Evolutionary conservation across 2,888 invertebrate species (phyloP), one percentile per base, ranked within the genome.

Genomic region (Rapana venosa): DNA sequence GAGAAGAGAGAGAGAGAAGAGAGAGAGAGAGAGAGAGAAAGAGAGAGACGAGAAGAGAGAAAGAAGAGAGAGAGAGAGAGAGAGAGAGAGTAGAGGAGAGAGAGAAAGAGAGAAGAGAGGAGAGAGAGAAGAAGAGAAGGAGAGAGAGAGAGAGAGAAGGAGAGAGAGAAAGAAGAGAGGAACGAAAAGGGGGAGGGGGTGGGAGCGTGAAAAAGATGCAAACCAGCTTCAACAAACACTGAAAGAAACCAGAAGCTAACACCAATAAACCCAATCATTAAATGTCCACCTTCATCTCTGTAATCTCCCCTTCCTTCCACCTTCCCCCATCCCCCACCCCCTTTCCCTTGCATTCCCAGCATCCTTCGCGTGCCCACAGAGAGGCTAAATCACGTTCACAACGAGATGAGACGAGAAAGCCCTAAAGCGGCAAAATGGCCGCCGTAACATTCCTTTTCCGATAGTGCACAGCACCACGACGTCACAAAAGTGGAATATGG

Each of bases 381-480:
- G 74, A 74, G 74, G 74, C 74, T 74, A 74, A 74, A 74, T 74
- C 74, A 74, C 74, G 74, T 74, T 74, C n/a, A 74, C 74, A 74
- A 74, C 74, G 74, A 74, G 74, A n/a, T 74, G n/a, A 74, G n/a
- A n/a, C 22, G 74, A 74, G 74, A n/a, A 74, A n/a, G 74, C 8
- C n/a, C n/a, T n/a, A 74, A 26, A n/a, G 26, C 11, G 11, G n/a
- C n/a, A n/a, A 74, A 74, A 74, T 74, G n/a, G n/a, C n/a, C 74
- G 74, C 74, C n/a, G 74, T 74, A 0, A 74, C 74, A 74, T 74
- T 74, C 74, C n/a, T 74, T 4, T 13, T 22, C 11, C 74, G n/a
- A n/a, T n/a, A n/a, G n/a, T n/a, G 74, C 26, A n/a, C 74, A 61
- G 61, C 61, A 61, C 15, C 15, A 26, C n/a, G 74, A 74, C 74